Evolutionary conservation across 2,797 vertebrate species (phyloP), one percentile per base, ranked within the genome.

Genomic region (Notoglanidium macrostoma): DNA sequence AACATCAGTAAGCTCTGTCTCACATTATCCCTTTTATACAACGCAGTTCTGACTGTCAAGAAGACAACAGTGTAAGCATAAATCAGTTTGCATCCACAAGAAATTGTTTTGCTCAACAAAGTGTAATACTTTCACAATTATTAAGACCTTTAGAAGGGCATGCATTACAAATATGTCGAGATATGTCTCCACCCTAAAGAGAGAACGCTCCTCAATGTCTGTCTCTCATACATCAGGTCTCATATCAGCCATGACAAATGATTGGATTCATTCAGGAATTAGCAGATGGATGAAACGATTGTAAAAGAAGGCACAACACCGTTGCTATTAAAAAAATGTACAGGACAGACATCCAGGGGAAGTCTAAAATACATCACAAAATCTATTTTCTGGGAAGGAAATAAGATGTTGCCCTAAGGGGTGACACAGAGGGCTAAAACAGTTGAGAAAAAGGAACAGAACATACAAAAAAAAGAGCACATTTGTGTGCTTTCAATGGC

Each of bases 221-320:
- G 35, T 70, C 63, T 49, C 46, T 49, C 46, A 40, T 40, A 40
- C 35, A 49, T 49, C 46, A 49, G 46, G 46, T 49, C 46, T 63
- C 26, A 17, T 17, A 63, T 84, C 78, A 84, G 59, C 70, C 80
- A 61, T 49, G 51, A 86, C 55, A 0, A 32, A 40, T 49, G 73
- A 85, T 74, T 44, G 29, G 83, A 65, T 84, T 86, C 55, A 46
- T 87, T 26, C 73, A 70, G 54, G n/a, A 87, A 67, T 11, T 23
- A 82, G 65, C 65, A 65, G 61, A 54, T 80, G 32, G 88, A 86
- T 70, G 88, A 87, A 90, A 92, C 89, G 90, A 61, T 46, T 51
- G 57, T 68, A 93, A 92, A 89, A 86, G 92, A 96, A 96, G 94
- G 95, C 95, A 96, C 94, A 94, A 94, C 93, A 93, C 93, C 83